phyloP scores from a whole-genome alignment of 2,797 vertebrate species.

The Pelochelys cantorii region DNA sequence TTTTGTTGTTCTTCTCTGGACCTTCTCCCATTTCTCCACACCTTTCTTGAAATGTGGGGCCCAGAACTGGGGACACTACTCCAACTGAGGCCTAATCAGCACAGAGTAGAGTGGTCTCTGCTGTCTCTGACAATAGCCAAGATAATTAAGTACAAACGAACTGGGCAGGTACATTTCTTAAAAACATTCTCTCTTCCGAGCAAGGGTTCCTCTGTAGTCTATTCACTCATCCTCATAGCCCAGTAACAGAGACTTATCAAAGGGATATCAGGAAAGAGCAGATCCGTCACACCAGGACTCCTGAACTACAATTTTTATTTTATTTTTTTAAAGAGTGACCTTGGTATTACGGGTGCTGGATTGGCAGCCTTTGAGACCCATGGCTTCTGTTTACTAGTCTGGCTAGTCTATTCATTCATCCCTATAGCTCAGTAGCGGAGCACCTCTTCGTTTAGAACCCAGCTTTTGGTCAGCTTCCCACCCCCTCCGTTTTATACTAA shows the following conservation, averaged over 20 bases:
- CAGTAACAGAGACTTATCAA: neutral
- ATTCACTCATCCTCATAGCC: too few relatives aligned
- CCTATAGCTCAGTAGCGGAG: neutral
- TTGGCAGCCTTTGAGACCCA: neutral
- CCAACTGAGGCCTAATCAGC: too few relatives aligned
- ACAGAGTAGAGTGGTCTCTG: too few relatives aligned
- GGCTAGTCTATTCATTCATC: too few relatives aligned
- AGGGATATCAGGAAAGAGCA: too few relatives aligned
- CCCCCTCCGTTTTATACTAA: neutral
- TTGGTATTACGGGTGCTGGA: neutral
- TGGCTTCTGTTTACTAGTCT: neutral
- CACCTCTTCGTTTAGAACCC: neutral
- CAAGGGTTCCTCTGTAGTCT: too few relatives aligned
- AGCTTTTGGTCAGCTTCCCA: neutral
- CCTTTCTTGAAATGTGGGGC: too few relatives aligned
- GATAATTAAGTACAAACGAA: neutral
- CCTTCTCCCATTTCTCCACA: too few relatives aligned
- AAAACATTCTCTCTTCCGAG: neutral
- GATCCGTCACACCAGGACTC: too few relatives aligned
- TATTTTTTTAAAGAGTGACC: neutral
- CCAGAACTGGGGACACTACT: too few relatives aligned
- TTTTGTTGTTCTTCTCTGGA: too few relatives aligned
- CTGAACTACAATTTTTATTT: too few relatives aligned
- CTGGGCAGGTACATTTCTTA: neutral
- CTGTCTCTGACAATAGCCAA: neutral